Evolutionary conservation across 2,888 invertebrate genomes (phyloP).

Genomic region (Parnassius smintheus): DNA sequence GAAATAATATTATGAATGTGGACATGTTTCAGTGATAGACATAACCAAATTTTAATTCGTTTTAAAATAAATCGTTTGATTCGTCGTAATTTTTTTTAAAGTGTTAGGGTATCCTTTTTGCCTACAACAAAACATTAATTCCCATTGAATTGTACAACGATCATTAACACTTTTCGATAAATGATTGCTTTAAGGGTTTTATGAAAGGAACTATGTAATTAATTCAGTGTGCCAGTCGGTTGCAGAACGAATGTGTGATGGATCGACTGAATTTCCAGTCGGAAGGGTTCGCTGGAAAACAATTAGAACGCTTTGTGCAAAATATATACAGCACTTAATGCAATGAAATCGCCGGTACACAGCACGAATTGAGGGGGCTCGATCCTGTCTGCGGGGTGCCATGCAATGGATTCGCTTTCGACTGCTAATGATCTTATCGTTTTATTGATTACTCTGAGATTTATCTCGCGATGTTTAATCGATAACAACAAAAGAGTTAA

Average conservation of each 20-base stretch:
- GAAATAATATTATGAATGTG: too few species aligned
- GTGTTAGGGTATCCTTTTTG: too few species aligned
- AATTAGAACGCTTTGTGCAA: conserved; percentile 66
- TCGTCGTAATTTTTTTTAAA: background rate
- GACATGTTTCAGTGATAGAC: too few species aligned
- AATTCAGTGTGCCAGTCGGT: conserved; percentile 42
- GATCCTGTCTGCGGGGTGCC: conserved; percentile 52
- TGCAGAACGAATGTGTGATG: conserved; percentile 70
- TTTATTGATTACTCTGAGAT: conserved; percentile 42
- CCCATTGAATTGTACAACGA: conserved; percentile 32
- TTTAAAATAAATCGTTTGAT: background rate
- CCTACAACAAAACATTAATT: background rate
- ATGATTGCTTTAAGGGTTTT: conserved; percentile 20
- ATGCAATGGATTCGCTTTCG: conserved; percentile 47
- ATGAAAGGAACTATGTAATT: conserved; percentile 24
- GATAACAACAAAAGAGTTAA: conserved; percentile 58
- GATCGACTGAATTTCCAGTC: conserved; percentile 54
- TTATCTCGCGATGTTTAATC: conserved; percentile 24
- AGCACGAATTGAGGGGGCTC: conserved; percentile 50
- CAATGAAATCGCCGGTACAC: conserved; percentile 46
- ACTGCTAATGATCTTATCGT: conserved; percentile 73
- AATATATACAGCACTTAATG: conserved; percentile 48
- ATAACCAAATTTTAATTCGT: too few species aligned
- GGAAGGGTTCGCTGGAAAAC: conserved; percentile 59
- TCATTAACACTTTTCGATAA: conserved; percentile 21